Evolutionary conservation across 1,140 invertebrate species (phyloP).

Genomic region (Brachionus asplanchnoidis): DNA sequence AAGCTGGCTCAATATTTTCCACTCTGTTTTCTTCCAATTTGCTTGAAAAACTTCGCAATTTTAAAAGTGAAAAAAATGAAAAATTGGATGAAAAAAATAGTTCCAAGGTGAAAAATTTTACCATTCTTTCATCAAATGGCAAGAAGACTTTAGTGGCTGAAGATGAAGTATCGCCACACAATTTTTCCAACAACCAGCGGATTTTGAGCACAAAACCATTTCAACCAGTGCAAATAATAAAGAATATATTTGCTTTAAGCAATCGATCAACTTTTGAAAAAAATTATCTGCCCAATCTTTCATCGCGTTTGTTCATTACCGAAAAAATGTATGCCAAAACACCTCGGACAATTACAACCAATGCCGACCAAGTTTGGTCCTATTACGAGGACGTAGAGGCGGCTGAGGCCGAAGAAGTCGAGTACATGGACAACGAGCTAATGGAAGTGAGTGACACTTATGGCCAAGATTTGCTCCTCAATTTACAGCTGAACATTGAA

Average conservation of each 20-base stretch:
- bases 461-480: conserved; percentile 6
- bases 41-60: conserved; percentile 10
- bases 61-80: conserved; percentile 14
- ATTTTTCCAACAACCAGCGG: background rate
- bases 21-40: conserved; percentile 23
- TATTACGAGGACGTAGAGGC: background rate
- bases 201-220: background rate
- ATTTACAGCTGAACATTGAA: conserved; percentile 10
- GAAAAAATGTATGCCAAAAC: conserved; percentile 1
- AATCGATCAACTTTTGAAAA: background rate
- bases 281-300: background rate
- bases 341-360: background rate
- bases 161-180: background rate
- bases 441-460: background rate
- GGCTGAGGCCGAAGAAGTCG: conserved; percentile 18
- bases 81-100: background rate
- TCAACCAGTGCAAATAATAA: background rate
- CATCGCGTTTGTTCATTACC: background rate
- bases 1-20: background rate
- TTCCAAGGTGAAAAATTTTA: conserved; percentile 7
- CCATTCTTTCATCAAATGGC: conserved; percentile 30
- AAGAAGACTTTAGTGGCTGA: conserved; percentile 1
- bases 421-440: conserved; percentile 1
- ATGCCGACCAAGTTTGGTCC: background rate
- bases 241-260: conserved; percentile 4